These are phyloP conservation scores for Adelosebastes latens DNA, from an alignment of 2,797 vertebrate genomes.

Conservation along the genomic window DNA sequence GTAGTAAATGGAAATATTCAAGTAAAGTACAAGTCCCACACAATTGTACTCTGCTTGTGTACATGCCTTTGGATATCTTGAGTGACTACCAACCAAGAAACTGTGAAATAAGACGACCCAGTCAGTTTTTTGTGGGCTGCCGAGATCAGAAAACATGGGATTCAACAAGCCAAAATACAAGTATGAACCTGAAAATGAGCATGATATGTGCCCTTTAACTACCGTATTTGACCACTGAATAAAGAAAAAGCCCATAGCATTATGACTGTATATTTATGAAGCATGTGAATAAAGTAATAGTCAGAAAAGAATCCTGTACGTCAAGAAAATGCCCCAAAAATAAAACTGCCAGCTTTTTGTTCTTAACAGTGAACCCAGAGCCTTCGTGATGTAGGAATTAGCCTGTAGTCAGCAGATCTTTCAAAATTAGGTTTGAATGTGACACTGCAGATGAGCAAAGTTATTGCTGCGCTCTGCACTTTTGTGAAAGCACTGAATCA, in stretches of 20 bases:
- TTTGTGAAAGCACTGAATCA: slow-evolving; percentile 44
- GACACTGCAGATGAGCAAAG: slow-evolving; percentile 33
- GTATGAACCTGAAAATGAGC: too few species aligned
- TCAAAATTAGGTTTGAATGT: slow-evolving; percentile 59
- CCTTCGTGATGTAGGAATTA: slow-evolving; percentile 33
- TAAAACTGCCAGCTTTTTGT: neutral
- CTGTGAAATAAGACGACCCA: too few species aligned
- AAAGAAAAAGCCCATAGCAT: neutral
- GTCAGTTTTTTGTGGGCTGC: too few species aligned
- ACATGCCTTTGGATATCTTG: too few species aligned
- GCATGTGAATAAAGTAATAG: neutral
- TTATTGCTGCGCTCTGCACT: slow-evolving; percentile 52
- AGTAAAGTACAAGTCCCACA: too few species aligned
- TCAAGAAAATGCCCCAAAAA: slow-evolving; percentile 10
- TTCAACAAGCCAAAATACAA: too few species aligned
- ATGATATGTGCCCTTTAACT: too few species aligned
- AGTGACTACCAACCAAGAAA: too few species aligned
- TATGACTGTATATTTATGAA: neutral
- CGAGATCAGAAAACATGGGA: too few species aligned
- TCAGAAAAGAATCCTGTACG: neutral
- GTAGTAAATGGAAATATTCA: too few species aligned
- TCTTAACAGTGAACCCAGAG: slow-evolving; percentile 8
- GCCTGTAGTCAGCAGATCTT: slow-evolving; percentile 56
- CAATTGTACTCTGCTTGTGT: too few species aligned
- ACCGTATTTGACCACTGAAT: neutral